Evolutionary conservation across 1,140 invertebrate species (phyloP).

Genomic region (Ylistrum balloti): DNA sequence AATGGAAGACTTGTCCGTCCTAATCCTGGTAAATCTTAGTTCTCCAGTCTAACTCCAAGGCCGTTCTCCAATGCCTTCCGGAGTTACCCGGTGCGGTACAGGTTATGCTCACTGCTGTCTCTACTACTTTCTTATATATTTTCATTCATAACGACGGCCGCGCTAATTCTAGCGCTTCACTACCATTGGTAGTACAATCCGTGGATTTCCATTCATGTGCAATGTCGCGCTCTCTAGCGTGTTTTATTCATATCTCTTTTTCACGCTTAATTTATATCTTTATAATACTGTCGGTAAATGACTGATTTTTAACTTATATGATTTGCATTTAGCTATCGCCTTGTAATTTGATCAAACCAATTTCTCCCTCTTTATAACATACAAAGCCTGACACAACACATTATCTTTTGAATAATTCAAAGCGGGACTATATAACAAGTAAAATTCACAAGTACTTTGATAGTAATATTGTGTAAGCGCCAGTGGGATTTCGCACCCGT

Average conservation of each 20-base stretch:
- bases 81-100: not conserved
- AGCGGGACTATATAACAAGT: constrained; percentile 25
- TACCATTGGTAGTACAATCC: constrained; percentile 1
- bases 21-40: constrained; percentile 1
- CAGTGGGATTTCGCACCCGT: constrained; percentile 25
- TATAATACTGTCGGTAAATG: constrained; percentile 7
- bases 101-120: not conserved
- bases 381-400: constrained; percentile 1
- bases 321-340: not conserved
- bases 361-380: constrained; percentile 35
- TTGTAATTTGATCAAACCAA: constrained; percentile 25
- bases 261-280: constrained; percentile 35
- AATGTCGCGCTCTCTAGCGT: not conserved
- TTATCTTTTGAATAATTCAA: constrained; percentile 40
- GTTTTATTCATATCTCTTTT: constrained; percentile 36
- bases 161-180: constrained; percentile 23
- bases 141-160: not conserved
- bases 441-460: constrained; percentile 40
- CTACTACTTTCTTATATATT: not conserved
- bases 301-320: constrained; percentile 20
- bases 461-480: constrained; percentile 38
- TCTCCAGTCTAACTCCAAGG: not conserved
- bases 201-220: not conserved
- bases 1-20: not conserved
- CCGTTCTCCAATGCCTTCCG: not conserved